Conservation (phyloP, 2,888 invertebrate genomes). For the Agapostemon virescens region DNA sequence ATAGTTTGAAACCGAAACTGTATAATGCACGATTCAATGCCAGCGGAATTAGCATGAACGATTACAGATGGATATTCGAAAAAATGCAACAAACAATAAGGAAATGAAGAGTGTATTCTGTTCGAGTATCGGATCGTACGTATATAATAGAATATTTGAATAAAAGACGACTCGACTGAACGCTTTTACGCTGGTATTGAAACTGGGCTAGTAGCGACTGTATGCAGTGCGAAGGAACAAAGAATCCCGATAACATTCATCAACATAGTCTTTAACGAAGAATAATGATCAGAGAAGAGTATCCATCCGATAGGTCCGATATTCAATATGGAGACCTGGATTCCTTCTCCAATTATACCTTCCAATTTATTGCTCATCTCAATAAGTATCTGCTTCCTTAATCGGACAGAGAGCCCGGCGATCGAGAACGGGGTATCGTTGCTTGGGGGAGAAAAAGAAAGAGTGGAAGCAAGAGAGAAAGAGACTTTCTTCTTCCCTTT, state of each 20-base stretch:
- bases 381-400: constrained; percentile 38
- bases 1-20: neutral
- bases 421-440: constrained; percentile 26
- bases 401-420: constrained; percentile 26
- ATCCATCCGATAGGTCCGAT: constrained; percentile 20
- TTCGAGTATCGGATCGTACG: neutral
- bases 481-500: constrained; percentile 8
- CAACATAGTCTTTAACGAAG: constrained; percentile 18
- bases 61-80: neutral
- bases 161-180: neutral
- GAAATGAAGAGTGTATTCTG: neutral
- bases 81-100: neutral
- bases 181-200: neutral
- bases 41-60: neutral
- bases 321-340: constrained; percentile 28
- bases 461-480: neutral
- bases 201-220: constrained; percentile 4
- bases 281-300: constrained; percentile 6
- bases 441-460: neutral
- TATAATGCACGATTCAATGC: neutral
- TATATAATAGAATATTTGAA: constrained; percentile 1
- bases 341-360: constrained; percentile 34
- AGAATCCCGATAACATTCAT: constrained; percentile 33
- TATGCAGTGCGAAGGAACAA: constrained; percentile 6
- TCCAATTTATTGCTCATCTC: constrained; percentile 36